phyloP scores from a whole-genome alignment of 2,797 vertebrate genomes.

The Syngnathus acus region DNA sequence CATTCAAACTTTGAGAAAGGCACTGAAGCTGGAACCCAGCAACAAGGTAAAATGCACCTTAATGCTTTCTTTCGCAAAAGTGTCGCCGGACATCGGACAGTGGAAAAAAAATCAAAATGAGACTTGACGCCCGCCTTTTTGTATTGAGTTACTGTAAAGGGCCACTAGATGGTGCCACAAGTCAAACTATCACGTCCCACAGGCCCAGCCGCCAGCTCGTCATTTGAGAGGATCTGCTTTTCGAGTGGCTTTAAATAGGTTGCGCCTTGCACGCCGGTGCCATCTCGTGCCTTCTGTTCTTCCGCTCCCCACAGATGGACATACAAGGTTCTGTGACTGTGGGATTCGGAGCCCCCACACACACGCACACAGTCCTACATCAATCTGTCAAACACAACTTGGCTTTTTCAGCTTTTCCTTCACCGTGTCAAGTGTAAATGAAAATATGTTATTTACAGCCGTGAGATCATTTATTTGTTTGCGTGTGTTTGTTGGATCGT shows the following conservation, averaged over 20 bases:
- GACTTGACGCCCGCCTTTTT: not conserved
- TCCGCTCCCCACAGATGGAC: slow-evolving; percentile 29
- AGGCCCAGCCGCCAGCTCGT: slow-evolving; percentile 54
- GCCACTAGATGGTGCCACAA: slow-evolving; percentile 59
- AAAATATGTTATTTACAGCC: slow-evolving; percentile 15
- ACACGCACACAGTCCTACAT: slow-evolving; percentile 48
- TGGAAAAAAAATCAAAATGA: not conserved
- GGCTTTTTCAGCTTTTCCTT: slow-evolving; percentile 23
- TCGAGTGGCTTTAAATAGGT: slow-evolving; percentile 64
- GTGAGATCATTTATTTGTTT: not conserved
- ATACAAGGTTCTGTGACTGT: slow-evolving; percentile 42
- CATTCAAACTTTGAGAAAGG: slow-evolving; percentile 81
- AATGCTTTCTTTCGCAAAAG: not conserved
- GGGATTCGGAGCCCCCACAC: slow-evolving; percentile 49
- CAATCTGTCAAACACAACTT: slow-evolving; percentile 57
- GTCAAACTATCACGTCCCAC: slow-evolving; percentile 18
- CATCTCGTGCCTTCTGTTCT: slow-evolving; percentile 47
- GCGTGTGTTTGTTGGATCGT: too few species aligned
- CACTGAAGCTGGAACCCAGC: slow-evolving; percentile 88
- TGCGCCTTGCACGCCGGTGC: slow-evolving; percentile 33
- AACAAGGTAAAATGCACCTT: slow-evolving; percentile 78
- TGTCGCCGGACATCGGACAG: not conserved
- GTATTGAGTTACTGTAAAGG: not conserved
- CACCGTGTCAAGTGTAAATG: slow-evolving; percentile 19
- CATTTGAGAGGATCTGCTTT: slow-evolving; percentile 59